phyloP scores from a whole-genome alignment of 2,797 vertebrate species.

The Protonibea diacanthus region DNA sequence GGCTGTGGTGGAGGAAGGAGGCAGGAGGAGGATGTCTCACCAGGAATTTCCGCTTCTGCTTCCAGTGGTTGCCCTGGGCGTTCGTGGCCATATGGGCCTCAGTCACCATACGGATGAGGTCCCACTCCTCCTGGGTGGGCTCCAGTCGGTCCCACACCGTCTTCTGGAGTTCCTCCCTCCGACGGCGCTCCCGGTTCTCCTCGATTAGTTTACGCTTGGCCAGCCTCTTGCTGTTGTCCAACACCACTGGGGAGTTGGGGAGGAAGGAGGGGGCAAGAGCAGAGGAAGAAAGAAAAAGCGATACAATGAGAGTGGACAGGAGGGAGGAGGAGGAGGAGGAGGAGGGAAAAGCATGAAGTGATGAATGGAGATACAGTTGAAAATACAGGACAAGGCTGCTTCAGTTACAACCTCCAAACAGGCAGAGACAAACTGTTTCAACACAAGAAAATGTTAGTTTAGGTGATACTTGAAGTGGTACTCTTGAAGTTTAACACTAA shows the following conservation, averaged over 20 bases:
- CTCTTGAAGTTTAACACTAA: not conserved
- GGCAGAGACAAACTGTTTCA: not conserved
- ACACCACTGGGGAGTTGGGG: conserved; percentile 87
- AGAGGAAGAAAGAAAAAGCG: not conserved
- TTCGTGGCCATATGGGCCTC: conserved; percentile 98
- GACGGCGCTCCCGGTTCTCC: conserved; percentile 95
- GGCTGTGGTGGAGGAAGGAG: conserved; percentile 25
- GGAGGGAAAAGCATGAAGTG: not conserved
- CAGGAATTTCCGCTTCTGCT: conserved; percentile 98
- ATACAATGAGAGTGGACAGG: conserved; percentile 24
- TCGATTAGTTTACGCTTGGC: conserved; percentile 98
- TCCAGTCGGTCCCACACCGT: conserved; percentile 92
- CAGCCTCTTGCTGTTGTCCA: conserved; percentile 96
- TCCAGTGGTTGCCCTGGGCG: conserved; percentile 98
- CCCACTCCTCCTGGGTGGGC: conserved; percentile 96
- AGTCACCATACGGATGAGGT: conserved; percentile 95
- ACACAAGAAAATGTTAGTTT: not conserved
- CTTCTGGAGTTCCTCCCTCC: conserved; percentile 93
- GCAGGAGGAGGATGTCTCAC: conserved; percentile 83
- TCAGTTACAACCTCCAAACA: not conserved
- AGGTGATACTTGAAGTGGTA: not conserved
- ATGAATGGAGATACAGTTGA: not conserved
- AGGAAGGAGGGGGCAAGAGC: not conserved
- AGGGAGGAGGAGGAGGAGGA: conserved; percentile 3
- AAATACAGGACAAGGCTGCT: not conserved